Conservation (phyloP, 1,140 invertebrate genomes). For the Bombus consobrinus region DNA sequence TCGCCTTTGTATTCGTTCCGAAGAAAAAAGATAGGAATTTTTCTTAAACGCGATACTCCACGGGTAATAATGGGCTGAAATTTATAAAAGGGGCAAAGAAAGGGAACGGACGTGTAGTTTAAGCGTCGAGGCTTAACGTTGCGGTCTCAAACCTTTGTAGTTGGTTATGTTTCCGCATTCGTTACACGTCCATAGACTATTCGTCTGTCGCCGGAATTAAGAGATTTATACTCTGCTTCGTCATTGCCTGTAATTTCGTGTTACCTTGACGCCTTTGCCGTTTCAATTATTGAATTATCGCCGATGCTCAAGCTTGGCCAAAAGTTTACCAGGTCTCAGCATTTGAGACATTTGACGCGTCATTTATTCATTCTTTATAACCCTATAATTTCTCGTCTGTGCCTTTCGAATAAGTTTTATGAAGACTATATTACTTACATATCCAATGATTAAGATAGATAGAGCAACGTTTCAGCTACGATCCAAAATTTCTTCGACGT, state of each 20-base stretch:
- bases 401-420: too few relatives aligned
- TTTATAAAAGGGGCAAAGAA: constrained; percentile 46
- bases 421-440: too few relatives aligned
- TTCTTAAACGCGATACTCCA: constrained; percentile 49
- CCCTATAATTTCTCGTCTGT: too few relatives aligned
- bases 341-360: background rate
- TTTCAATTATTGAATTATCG: background rate
- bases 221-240: background rate
- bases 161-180: constrained; percentile 37
- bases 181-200: constrained; percentile 40
- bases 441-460: too few relatives aligned
- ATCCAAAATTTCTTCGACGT: too few relatives aligned
- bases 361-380: background rate
- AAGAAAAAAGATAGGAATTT: constrained; percentile 43
- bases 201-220: constrained; percentile 25
- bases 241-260: constrained; percentile 23
- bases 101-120: constrained; percentile 33
- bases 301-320: background rate
- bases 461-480: too few relatives aligned
- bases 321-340: background rate
- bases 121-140: constrained; percentile 42
- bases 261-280: background rate
- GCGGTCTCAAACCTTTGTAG: constrained; percentile 31
- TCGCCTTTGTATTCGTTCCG: constrained; percentile 31
- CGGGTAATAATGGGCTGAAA: constrained; percentile 45